These are phyloP conservation scores for Percina caprodes DNA, from an alignment of 2,113 vertebrate species.

Conservation along the genomic window DNA sequence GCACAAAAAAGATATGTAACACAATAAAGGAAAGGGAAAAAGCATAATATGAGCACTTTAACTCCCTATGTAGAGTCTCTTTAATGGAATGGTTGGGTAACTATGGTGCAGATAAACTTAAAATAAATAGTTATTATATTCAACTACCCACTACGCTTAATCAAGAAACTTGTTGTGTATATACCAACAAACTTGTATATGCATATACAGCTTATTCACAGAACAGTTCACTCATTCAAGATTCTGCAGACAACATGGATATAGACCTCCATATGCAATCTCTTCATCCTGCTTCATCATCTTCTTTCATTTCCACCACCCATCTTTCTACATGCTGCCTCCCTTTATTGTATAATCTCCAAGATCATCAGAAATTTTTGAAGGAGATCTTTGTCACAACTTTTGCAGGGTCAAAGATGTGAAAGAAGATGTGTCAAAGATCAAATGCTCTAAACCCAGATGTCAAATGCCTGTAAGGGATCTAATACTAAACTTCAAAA, in stretches of 20 bases:
- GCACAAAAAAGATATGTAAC: no score
- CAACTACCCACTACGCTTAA: neutral
- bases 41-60: no score
- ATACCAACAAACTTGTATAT: no score
- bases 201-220: neutral
- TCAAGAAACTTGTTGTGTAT: neutral
- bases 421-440: conserved; percentile 12
- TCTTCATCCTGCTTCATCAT: no score
- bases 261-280: neutral
- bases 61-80: neutral
- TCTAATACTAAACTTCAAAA: conserved; percentile 22
- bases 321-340: neutral
- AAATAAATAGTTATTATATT: neutral
- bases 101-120: neutral
- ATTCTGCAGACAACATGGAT: neutral
- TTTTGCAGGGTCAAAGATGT: conserved; percentile 1
- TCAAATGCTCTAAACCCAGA: conserved; percentile 30
- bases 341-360: conserved; percentile 18
- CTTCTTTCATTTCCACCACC: conserved; percentile 22
- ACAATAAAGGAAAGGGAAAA: no score
- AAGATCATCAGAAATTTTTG: conserved; percentile 45
- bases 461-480: conserved; percentile 34
- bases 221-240: neutral
- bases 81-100: neutral
- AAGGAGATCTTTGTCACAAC: conserved; percentile 29